These are phyloP conservation scores for Indicator maculatus DNA, from an alignment of 2,113 vertebrate species.

Conservation along the genomic window DNA sequence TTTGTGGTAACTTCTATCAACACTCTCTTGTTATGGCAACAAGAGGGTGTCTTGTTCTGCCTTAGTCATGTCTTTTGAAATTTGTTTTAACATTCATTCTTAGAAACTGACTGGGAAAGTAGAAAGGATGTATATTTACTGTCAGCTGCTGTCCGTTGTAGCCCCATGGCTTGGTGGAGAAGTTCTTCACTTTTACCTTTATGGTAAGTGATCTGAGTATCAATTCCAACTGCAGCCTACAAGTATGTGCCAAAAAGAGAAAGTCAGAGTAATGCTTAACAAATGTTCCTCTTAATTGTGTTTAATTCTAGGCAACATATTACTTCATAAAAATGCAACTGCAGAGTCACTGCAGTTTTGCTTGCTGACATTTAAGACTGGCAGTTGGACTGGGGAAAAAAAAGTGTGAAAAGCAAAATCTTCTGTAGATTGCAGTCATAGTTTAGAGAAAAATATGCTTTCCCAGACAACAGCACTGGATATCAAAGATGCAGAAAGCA, in stretches of 20 bases:
- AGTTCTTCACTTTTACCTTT: conserved; percentile 82
- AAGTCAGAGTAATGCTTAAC: neutral
- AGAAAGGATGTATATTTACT: conserved; percentile 70
- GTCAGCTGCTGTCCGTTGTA: conserved; percentile 74
- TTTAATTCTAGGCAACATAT: neutral
- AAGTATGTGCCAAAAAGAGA: conserved; percentile 38
- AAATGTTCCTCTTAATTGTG: neutral
- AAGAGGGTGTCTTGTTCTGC: neutral
- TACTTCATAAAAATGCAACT: neutral
- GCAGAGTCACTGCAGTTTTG: neutral
- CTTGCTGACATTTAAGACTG: neutral
- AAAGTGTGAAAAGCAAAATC: neutral
- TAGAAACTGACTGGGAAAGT: neutral
- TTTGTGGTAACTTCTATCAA: neutral
- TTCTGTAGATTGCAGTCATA: neutral
- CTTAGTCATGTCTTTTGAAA: conserved; percentile 24
- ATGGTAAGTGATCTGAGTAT: conserved; percentile 82
- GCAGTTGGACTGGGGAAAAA: neutral
- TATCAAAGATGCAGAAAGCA: neutral
- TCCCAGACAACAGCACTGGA: neutral
- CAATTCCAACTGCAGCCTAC: conserved; percentile 85
- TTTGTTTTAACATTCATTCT: neutral
- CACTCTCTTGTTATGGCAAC: neutral
- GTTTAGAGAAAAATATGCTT: neutral
- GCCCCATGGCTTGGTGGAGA: conserved; percentile 79